Evolutionary conservation across 2,797 vertebrate genomes (phyloP).

Genomic region (Cossypha niveicapilla): DNA sequence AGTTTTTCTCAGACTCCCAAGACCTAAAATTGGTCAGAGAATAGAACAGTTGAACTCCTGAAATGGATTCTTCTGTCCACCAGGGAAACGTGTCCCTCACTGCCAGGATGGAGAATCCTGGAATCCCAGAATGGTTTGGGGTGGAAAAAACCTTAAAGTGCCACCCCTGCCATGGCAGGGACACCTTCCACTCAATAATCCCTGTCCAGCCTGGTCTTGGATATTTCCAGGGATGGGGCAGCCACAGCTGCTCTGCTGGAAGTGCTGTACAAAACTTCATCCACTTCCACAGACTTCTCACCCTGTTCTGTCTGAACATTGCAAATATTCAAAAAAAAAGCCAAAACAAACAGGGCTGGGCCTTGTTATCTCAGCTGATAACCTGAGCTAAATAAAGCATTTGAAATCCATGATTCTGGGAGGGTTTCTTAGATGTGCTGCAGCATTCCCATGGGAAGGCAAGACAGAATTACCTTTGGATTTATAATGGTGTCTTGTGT

Average conservation of each 20-base stretch:
- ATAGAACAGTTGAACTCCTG: neutral
- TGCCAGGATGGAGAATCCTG: fast-evolving
- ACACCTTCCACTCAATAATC: neutral
- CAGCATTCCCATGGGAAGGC: neutral
- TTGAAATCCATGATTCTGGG: neutral
- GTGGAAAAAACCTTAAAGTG: neutral
- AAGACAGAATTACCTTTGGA: neutral
- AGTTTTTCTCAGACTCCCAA: neutral
- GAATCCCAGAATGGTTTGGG: neutral
- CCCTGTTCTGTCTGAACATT: neutral
- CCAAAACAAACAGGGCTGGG: neutral
- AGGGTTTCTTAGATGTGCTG: neutral
- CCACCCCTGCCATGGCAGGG: neutral
- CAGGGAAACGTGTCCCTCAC: fast-evolving
- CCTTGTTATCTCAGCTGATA: neutral
- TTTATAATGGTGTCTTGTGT: neutral
- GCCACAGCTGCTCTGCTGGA: neutral
- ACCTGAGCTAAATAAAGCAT: neutral
- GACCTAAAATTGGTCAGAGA: neutral
- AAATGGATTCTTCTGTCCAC: neutral
- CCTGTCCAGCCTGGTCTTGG: neutral
- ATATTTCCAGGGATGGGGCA: neutral
- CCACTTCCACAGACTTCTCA: neutral
- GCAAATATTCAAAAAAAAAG: neutral
- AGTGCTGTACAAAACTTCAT: neutral